Percentiles rank a stretch among this genome's conserved stretches.
These are phyloP conservation scores for Rhizoglyphus robini DNA, from an alignment of 1,140 invertebrate species.

Conservation along the genomic window DNA sequence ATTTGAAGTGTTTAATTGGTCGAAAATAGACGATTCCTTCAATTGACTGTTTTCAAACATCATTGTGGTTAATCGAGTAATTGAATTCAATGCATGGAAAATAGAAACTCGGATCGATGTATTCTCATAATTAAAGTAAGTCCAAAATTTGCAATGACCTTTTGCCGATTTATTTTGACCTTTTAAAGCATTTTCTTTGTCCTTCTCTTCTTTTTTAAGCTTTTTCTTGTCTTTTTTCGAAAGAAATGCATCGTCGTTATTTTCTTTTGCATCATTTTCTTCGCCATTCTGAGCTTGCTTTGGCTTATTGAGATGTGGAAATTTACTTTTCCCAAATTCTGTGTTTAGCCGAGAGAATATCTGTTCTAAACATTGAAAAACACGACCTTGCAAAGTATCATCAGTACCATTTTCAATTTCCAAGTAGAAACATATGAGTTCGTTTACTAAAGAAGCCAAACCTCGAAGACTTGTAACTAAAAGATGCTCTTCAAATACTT, in stretches of 20 bases:
- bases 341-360: conserved; percentile 7
- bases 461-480: neutral
- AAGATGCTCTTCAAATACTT: conserved; percentile 19
- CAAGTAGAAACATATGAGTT: conserved; percentile 3
- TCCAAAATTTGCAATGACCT: conserved; percentile 5
- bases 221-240: neutral
- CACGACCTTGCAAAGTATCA: neutral
- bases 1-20: neutral
- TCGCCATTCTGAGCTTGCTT: neutral
- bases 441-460: conserved; percentile 9
- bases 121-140: neutral
- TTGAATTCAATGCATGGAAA: conserved; percentile 16
- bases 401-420: neutral
- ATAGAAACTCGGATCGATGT: neutral
- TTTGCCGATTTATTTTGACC: neutral
- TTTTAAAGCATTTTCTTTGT: conserved; percentile 6
- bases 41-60: neutral
- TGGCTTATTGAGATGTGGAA: neutral
- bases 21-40: neutral
- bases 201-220: neutral
- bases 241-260: neutral
- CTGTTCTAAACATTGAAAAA: conserved; percentile 15
- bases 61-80: conserved; percentile 16
- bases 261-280: conserved; percentile 2
- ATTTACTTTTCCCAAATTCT: neutral